A percentile compares a stretch with the other conserved stretches of the same genome.
phyloP scores from a whole-genome alignment of 2,797 vertebrate genomes.

The Tiaroga cobitis region DNA sequence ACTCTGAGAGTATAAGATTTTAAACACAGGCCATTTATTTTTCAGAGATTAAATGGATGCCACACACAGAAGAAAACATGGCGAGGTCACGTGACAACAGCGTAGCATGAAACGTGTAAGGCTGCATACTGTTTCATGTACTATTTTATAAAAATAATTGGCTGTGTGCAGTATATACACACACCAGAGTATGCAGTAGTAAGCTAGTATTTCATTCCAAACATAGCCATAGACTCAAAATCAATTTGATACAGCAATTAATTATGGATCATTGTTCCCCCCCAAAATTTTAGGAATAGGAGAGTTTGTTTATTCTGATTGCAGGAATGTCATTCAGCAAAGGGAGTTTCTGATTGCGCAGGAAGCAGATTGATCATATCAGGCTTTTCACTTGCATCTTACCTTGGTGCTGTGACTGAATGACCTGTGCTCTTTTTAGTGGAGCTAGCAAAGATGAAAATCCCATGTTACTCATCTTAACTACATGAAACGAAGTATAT shows the following conservation, averaged over 20 bases:
- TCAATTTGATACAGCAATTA: constrained; percentile 35
- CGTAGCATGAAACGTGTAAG: not conserved
- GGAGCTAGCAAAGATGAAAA: constrained; percentile 65
- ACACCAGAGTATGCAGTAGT: not conserved
- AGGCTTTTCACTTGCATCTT: constrained; percentile 49
- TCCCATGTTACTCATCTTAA: constrained; percentile 41
- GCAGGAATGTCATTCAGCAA: not conserved
- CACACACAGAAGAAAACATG: not conserved
- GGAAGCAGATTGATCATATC: not conserved
- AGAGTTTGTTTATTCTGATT: constrained; percentile 25
- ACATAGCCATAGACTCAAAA: constrained; percentile 13
- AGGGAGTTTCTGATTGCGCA: not conserved
- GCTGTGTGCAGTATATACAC: not conserved
- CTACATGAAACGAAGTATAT: constrained; percentile 8
- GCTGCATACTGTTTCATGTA: not conserved
- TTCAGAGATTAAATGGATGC: not conserved
- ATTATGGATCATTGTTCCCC: not conserved
- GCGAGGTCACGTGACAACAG: not conserved
- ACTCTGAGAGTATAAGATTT: not conserved
- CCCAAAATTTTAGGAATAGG: not conserved
- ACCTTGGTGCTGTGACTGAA: constrained; percentile 58
- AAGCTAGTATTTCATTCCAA: not conserved
- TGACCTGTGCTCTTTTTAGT: constrained; percentile 55
- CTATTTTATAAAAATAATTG: not conserved
- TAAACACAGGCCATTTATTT: not conserved